These are phyloP conservation scores for Dendrocincla fuliginosa DNA, from an alignment of 2,797 vertebrate genomes.

Conservation along the genomic window DNA sequence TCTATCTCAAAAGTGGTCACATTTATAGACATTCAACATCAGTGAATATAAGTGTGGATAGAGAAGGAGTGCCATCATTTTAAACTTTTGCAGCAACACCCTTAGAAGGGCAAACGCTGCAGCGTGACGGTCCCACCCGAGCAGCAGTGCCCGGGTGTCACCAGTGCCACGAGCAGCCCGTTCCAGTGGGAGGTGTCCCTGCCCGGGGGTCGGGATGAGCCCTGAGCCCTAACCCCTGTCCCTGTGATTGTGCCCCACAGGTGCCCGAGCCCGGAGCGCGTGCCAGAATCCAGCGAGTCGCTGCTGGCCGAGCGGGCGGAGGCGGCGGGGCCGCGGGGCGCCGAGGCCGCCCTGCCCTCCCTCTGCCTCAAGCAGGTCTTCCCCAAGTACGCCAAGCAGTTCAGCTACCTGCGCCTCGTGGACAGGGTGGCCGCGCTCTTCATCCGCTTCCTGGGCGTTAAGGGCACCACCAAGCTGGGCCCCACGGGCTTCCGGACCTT, in stretches of 20 bases:
- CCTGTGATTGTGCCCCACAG: conserved; percentile 7
- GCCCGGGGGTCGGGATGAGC: too few relatives aligned
- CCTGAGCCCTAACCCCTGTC: too few relatives aligned
- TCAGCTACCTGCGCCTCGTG: conserved; percentile 87
- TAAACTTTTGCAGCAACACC: not conserved
- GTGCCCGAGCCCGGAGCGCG: conserved; percentile 30
- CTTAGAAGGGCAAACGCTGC: not conserved
- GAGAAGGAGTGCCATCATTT: not conserved
- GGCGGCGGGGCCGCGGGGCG: not conserved
- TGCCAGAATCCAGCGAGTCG: conserved; percentile 58
- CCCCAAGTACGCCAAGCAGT: conserved; percentile 93
- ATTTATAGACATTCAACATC: not conserved
- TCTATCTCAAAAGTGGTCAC: not conserved
- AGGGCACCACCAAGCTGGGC: conserved; percentile 90
- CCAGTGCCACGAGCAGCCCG: not conserved
- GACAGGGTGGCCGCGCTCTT: conserved; percentile 89
- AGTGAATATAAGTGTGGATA: not conserved
- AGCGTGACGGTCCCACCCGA: not conserved
- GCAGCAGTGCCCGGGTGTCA: not conserved
- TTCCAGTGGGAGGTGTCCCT: not conserved
- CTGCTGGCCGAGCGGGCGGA: conserved; percentile 16
- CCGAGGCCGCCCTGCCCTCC: conserved; percentile 77
- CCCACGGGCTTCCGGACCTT: conserved; percentile 91
- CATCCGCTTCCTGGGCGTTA: conserved; percentile 93
- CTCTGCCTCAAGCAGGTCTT: conserved; percentile 94